These are phyloP conservation scores for Indicator indicator DNA, from an alignment of 2,113 vertebrate species.

Conservation along the genomic window DNA sequence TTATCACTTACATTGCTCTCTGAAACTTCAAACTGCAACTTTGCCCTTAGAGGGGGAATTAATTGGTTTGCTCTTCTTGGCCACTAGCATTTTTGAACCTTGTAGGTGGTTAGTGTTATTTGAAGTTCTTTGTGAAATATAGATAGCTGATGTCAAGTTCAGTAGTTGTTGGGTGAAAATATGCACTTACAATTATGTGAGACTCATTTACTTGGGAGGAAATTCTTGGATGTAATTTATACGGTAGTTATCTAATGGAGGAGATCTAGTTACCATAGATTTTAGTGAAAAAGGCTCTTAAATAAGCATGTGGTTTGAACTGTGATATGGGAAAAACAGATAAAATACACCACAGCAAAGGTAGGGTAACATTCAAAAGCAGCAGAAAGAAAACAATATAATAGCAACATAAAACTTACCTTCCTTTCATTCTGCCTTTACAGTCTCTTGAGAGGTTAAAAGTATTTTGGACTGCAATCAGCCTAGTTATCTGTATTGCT, in stretches of 20 bases:
- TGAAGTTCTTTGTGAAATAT: background rate
- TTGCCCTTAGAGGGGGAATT: background rate
- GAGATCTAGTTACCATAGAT: background rate
- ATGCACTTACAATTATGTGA: background rate
- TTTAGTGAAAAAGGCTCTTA: background rate
- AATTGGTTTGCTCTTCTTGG: background rate
- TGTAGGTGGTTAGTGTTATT: background rate
- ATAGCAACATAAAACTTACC: background rate
- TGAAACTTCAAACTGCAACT: background rate
- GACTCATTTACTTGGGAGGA: background rate
- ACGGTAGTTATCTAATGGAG: background rate
- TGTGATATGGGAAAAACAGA: background rate
- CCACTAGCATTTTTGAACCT: background rate
- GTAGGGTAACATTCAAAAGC: background rate
- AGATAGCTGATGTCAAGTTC: slow-evolving; percentile 9
- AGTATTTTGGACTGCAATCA: background rate
- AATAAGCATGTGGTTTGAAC: background rate
- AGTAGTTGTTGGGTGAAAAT: background rate
- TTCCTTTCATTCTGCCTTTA: background rate
- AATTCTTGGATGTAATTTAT: slow-evolving; percentile 23
- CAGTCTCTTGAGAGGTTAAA: background rate
- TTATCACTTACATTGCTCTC: background rate
- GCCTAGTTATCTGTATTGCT: background rate
- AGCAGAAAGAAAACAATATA: background rate
- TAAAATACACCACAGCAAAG: background rate